Conservation (phyloP, 2,888 invertebrate species). For the Cremastobaeus sp. region DNA sequence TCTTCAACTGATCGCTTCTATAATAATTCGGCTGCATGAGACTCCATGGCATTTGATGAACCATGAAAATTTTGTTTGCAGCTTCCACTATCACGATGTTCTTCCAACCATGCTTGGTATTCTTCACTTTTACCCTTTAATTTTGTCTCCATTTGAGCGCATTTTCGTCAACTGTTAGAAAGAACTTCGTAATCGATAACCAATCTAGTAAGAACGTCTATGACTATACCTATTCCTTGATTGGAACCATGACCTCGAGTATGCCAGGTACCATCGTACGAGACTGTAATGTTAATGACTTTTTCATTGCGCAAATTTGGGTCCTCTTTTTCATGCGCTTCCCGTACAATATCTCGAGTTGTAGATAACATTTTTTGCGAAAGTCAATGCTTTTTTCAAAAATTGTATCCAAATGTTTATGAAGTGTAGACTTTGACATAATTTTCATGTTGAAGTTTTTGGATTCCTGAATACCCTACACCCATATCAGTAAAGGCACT, state of each 20-base stretch:
- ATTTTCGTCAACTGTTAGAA: conserved; percentile 7
- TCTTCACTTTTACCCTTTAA: conserved; percentile 15
- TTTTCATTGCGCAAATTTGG: conserved; percentile 6
- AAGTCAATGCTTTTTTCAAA: not conserved
- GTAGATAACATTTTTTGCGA: not conserved
- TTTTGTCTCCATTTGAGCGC: conserved; percentile 5
- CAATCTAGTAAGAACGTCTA: conserved; percentile 21
- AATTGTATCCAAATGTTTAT: not conserved
- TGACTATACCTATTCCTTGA: conserved; percentile 18
- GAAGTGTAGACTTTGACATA: not conserved
- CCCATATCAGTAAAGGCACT: no score
- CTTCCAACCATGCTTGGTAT: conserved; percentile 8
- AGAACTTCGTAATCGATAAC: conserved; percentile 25
- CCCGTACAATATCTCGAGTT: not conserved
- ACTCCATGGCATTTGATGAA: conserved; percentile 23
- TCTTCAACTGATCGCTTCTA: conserved; percentile 20
- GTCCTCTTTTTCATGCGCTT: not conserved
- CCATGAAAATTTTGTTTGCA: conserved; percentile 26
- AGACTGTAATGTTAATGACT: conserved; percentile 13
- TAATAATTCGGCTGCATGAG: conserved; percentile 13
- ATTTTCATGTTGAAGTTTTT: not conserved
- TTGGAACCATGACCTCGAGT: conserved; percentile 31
- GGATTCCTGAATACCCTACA: not conserved
- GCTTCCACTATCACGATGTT: conserved; percentile 2
- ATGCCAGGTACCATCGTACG: conserved; percentile 23